A percentile compares a stretch with the other conserved stretches of the same genome.
Evolutionary conservation across 2,113 vertebrate species (phyloP).

Genomic region (Microcebus murinus): DNA sequence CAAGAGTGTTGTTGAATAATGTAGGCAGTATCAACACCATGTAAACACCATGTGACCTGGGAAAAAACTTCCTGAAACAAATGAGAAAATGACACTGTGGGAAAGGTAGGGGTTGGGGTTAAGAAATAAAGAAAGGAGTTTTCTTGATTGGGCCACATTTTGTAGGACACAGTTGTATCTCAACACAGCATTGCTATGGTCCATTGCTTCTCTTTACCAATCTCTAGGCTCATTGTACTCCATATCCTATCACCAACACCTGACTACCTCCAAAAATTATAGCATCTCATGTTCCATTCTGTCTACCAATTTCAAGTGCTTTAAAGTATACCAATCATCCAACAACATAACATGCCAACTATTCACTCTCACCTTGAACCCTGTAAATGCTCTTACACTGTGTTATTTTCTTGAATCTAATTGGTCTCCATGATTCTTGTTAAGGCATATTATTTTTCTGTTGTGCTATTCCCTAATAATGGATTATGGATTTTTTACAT

Average conservation of each 20-base stretch:
- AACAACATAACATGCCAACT: background rate
- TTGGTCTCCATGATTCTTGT: background rate
- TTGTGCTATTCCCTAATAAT: background rate
- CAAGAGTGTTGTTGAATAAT: background rate
- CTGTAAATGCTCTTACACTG: background rate
- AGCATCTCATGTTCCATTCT: background rate
- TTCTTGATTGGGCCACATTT: background rate
- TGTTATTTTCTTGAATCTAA: background rate
- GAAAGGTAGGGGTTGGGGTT: rapidly evolving
- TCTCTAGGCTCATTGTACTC: background rate
- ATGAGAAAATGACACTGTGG: background rate
- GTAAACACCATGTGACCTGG: background rate
- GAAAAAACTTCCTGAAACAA: background rate
- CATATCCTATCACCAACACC: background rate
- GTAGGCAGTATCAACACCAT: background rate
- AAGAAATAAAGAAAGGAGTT: background rate
- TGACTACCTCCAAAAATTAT: background rate
- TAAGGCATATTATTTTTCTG: background rate
- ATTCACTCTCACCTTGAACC: background rate
- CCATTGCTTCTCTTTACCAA: background rate
- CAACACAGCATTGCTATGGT: background rate
- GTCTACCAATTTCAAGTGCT: background rate
- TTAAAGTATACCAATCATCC: background rate
- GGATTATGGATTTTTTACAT: background rate
- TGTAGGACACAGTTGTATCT: background rate